A percentile compares a stretch with the other conserved stretches of the same genome.
Conservation (phyloP, 1,140 invertebrate genomes). For the Aphelenchoides besseyi region DNA sequence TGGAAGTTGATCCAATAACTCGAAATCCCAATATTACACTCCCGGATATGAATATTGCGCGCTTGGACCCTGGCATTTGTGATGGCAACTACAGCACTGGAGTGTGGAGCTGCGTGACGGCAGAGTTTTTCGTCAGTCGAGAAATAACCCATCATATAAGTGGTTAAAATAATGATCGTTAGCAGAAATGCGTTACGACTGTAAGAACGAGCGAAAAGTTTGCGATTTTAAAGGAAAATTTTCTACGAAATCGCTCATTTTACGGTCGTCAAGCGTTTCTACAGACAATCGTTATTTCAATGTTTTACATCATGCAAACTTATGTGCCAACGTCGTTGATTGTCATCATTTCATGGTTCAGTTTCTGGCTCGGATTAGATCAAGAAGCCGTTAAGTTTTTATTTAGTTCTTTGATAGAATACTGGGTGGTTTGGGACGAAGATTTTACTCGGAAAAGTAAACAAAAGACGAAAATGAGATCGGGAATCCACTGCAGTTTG, state of each 20-base stretch:
- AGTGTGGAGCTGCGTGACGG: slow-evolving; percentile 69
- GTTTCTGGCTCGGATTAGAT: slow-evolving; percentile 70
- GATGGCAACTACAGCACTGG: slow-evolving; percentile 63
- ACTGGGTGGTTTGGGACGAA: no score
- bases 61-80: slow-evolving; percentile 53
- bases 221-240: no score
- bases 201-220: no score
- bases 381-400: no score
- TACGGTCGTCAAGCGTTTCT: no score
- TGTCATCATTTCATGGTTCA: slow-evolving; percentile 78
- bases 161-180: no score
- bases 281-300: no score
- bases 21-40: slow-evolving; percentile 50
- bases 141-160: slow-evolving; percentile 83
- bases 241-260: no score
- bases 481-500: no score
- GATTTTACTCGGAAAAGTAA: no score
- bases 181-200: no score
- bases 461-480: no score
- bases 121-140: slow-evolving; percentile 79
- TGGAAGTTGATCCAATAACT: slow-evolving; percentile 42
- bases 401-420: slow-evolving; percentile 1
- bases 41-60: slow-evolving; percentile 57
- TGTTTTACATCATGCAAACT: slow-evolving; percentile 78
- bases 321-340: slow-evolving; percentile 79